A percentile compares a stretch with the other conserved stretches of the same genome.
Evolutionary conservation across 2,113 vertebrate genomes (phyloP).

Genomic region (Limanda limanda): DNA sequence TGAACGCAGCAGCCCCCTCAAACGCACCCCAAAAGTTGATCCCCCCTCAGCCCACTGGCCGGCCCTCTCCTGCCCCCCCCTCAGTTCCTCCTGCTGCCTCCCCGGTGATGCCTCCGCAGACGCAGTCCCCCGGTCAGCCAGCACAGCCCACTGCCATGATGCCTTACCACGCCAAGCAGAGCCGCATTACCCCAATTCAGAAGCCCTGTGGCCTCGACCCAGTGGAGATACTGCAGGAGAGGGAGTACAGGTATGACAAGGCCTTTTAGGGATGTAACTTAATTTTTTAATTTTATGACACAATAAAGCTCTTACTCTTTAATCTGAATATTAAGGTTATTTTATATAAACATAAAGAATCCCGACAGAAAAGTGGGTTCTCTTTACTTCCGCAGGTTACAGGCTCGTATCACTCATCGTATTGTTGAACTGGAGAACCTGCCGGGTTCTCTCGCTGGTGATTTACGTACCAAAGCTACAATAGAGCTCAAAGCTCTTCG

Average conservation of each 20-base stretch:
- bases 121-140: constrained; percentile 92
- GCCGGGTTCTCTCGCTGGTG: constrained; percentile 93
- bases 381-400: constrained; percentile 82
- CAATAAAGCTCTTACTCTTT: background rate
- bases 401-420: constrained; percentile 94
- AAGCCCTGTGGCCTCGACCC: constrained; percentile 95
- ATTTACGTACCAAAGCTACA: constrained; percentile 97
- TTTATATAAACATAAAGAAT: background rate
- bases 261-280: background rate
- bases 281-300: background rate
- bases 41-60: constrained; percentile 91
- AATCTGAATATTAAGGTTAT: background rate
- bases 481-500: constrained; percentile 97
- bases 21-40: constrained; percentile 92
- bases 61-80: constrained; percentile 91
- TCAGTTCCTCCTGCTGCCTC: constrained; percentile 91
- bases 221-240: constrained; percentile 94
- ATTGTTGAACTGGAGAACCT: constrained; percentile 97
- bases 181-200: constrained; percentile 95
- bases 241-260: constrained; percentile 89
- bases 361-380: background rate
- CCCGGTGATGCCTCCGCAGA: constrained; percentile 95
- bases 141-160: constrained; percentile 92
- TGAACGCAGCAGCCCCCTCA: constrained; percentile 91
- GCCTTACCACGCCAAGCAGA: constrained; percentile 91